Base-by-base conservation (phyloP, 2,113 vertebrate genomes). In the Nasalis larvatus region DNA sequence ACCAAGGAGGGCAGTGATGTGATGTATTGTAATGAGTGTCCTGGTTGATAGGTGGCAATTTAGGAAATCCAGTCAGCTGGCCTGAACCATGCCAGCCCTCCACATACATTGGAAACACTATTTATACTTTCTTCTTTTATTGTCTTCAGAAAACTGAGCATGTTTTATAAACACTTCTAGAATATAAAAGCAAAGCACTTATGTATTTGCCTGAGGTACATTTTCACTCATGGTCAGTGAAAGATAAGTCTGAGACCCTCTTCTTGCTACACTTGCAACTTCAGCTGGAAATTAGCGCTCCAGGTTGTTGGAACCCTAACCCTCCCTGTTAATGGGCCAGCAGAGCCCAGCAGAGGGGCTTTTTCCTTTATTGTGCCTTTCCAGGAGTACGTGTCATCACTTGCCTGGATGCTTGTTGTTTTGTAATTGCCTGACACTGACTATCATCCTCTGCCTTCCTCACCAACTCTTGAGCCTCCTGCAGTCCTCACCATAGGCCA, bases 231-330 rank as follows among this genome's bases (percentile, higher is more conserved):
- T 8, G 42, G 54, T 37, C 83, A 71, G 68, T 68, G 47, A 89
- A 89, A 96, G 66, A 71, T 69, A 82, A 92, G 40, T 76, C 73
- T 32, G 66, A 95, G 42, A 89, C 25, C 30, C 71, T 66, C 77
- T 80, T 96, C 54, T 66, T 63, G 47, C 37, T 69, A 91, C 35
- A 80, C 68, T 96, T 90, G 68, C 42, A 93, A 74, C 68, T 94
- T 96, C 56, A 91, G 47, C 66, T 95, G 49, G 88, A 96, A 96
- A 96, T 93, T 45, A 97, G 88, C 93, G 60, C 82, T 84, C 47
- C 49, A 93, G 83, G 93, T 97, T 89, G 30, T 30, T 97, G 63
- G 42, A 94, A 93, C 40, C 60, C 69, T 49, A 66, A 37, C 25
- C 94, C 30, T 54, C n/a, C 86, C 73, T 83, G 91, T 27, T 97